Percentiles rank a stretch among this genome's conserved stretches.
Conservation (phyloP, 2,113 vertebrate genomes). For the Herpetotheres cachinnans region DNA sequence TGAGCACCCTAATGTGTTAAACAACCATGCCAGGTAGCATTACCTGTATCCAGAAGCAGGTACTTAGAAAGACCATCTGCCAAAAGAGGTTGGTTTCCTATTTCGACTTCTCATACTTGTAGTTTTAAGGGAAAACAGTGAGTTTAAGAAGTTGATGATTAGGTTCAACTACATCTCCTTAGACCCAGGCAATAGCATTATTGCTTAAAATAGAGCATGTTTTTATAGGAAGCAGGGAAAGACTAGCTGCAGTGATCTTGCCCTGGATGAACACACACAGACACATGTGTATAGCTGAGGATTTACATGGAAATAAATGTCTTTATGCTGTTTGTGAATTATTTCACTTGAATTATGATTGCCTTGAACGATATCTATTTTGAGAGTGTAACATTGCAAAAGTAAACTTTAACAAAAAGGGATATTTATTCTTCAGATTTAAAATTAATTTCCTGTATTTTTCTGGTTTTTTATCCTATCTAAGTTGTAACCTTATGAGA, state of each 20-base stretch:
- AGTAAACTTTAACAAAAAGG: slow-evolving; percentile 70
- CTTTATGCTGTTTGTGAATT: slow-evolving; percentile 59
- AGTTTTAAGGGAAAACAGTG: slow-evolving; percentile 51
- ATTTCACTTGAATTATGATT: slow-evolving; percentile 64
- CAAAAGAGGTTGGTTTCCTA: slow-evolving; percentile 49
- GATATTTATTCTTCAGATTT: slow-evolving; percentile 78
- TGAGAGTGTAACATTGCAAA: slow-evolving; percentile 61
- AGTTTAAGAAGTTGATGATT: slow-evolving; percentile 20
- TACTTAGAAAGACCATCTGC: slow-evolving; percentile 69
- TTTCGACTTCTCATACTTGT: slow-evolving; percentile 53
- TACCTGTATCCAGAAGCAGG: slow-evolving; percentile 46
- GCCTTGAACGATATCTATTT: slow-evolving; percentile 67
- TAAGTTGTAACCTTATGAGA: slow-evolving; percentile 68
- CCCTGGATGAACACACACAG: neutral
- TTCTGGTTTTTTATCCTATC: slow-evolving; percentile 63
- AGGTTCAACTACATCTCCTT: slow-evolving; percentile 5
- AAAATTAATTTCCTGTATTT: slow-evolving; percentile 84
- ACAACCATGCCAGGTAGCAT: slow-evolving; percentile 61
- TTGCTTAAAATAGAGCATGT: neutral
- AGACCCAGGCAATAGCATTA: neutral
- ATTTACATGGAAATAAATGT: neutral
- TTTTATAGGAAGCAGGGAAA: neutral
- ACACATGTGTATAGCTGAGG: slow-evolving; percentile 3
- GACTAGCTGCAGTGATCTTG: neutral
- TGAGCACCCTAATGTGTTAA: slow-evolving; percentile 76